Conservation (phyloP, 2,888 invertebrate genomes). For the Heliconius cydno region DNA sequence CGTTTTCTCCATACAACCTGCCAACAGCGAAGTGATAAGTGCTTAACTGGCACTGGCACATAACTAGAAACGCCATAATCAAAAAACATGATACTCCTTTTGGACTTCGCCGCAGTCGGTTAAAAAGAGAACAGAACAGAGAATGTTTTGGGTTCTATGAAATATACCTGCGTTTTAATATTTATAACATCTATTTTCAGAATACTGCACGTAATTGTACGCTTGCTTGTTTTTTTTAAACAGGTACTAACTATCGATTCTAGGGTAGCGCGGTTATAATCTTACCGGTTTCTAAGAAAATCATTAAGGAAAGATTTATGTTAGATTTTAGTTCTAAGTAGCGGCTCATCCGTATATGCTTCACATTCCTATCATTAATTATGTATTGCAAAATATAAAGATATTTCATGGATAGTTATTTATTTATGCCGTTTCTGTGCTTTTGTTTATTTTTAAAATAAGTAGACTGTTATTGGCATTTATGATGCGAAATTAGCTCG, state of each 20-base stretch:
- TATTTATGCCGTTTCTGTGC: not conserved
- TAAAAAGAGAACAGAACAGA: not conserved
- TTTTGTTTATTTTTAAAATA: slow-evolving; percentile 8
- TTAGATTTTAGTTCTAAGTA: slow-evolving; percentile 24
- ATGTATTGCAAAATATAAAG: slow-evolving; percentile 14
- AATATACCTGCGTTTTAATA: slow-evolving; percentile 1
- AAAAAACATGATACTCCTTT: too few relatives aligned
- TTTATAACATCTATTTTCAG: slow-evolving; percentile 24
- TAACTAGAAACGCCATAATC: not conserved
- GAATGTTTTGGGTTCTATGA: not conserved
- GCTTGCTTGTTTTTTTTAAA: slow-evolving; percentile 18
- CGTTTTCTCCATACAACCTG: not conserved
- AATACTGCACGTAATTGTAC: slow-evolving; percentile 12
- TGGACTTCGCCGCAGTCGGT: too few relatives aligned
- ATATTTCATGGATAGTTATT: not conserved
- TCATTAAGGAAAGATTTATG: slow-evolving; percentile 27
- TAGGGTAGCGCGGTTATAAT: slow-evolving; percentile 20
- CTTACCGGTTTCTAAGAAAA: slow-evolving; percentile 24
- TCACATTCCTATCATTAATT: not conserved
- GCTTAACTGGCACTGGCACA: not conserved
- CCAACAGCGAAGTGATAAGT: not conserved
- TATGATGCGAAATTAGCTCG: not conserved
- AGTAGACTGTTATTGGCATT: not conserved
- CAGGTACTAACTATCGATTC: slow-evolving; percentile 19
- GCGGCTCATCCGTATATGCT: slow-evolving; percentile 12